These are phyloP conservation scores for Caradrina kadenii DNA, from an alignment of 2,888 invertebrate genomes.

Conservation along the genomic window DNA sequence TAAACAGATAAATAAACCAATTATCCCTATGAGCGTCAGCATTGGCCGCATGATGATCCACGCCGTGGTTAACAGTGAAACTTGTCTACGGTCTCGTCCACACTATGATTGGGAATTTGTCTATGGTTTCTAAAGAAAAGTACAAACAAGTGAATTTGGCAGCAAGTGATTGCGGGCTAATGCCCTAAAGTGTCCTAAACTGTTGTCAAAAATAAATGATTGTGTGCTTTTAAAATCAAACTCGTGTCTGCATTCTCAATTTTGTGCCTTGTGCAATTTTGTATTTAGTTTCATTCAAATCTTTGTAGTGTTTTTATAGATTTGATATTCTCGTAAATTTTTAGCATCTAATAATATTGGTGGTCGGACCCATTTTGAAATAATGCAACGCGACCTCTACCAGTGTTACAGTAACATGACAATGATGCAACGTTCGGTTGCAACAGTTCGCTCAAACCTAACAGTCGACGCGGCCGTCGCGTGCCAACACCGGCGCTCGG, in stretches of 20 bases:
- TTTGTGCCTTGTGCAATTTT: background rate
- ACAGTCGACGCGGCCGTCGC: constrained; percentile 63
- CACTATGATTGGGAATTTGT: background rate
- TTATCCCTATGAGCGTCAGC: constrained; percentile 74
- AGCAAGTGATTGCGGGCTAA: background rate
- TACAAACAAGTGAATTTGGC: background rate
- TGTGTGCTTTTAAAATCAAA: constrained; percentile 15
- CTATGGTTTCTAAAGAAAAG: background rate
- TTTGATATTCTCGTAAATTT: background rate
- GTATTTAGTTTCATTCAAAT: background rate
- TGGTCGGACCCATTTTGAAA: constrained; percentile 23
- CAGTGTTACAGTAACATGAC: constrained; percentile 50
- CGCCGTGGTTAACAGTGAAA: constrained; percentile 42
- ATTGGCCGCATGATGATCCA: constrained; percentile 66
- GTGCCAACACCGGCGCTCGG: constrained; percentile 72
- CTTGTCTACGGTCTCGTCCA: constrained; percentile 10
- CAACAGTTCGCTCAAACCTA: constrained; percentile 74
- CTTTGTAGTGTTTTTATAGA: background rate
- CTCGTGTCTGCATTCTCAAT: background rate
- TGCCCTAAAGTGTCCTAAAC: too few species aligned
- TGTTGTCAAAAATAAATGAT: background rate
- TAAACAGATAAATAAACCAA: constrained; percentile 30
- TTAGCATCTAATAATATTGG: background rate
- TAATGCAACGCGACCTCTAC: constrained; percentile 41
- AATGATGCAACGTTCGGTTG: constrained; percentile 20